Evolutionary conservation across 2,113 vertebrate species (phyloP), one percentile per base, ranked within the genome.

Genomic region (Muscicapa adusta): DNA sequence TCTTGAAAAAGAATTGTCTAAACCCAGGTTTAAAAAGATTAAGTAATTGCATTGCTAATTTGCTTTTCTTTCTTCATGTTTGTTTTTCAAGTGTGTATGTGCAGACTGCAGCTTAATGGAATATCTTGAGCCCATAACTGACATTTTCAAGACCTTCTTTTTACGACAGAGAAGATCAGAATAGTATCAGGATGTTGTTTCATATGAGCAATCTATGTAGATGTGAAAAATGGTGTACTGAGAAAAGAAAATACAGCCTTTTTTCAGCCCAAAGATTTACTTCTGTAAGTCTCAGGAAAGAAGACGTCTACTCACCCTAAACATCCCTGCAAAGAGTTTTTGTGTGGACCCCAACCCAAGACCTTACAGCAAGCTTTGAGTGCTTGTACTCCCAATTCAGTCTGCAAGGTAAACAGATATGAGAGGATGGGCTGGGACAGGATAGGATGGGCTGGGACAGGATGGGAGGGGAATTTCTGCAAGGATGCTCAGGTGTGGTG

Each of bases 341-440:
- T 9, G 14, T 18, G 7, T 9, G 26, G 31, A 29, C 5, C 16
- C 14, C 40, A 80, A 4, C 16, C 23, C n/a, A 29, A 86, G 9
- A 31, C 16, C 5, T 90, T 43, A 57, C 4, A 29, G 15, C 9
- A 76, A 65, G 14, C 18, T 74, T 79, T 67, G 19, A 33, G 8
- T n/a, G 12, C 34, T 73, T 38, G 12, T 40, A 31, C 4, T 57
- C 60, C 42, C 63, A 68, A 42, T 61, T 70, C 40, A 71, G 28
- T 36, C 91, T 93, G 38, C 54, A 61, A 90, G 73, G 86, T 33
- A 86, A 89, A 86, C 14, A 28, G 14, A 26, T 14, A 20, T 5
- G 38, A 29, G 4, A 20, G 12, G 6, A 51, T 10, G 14, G 15
- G 20, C 22, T 1, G 66, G 53, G 23, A 2, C 0, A 5, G 38